phyloP scores from a whole-genome alignment of 2,888 invertebrate species.

The Blomia tropicalis region DNA sequence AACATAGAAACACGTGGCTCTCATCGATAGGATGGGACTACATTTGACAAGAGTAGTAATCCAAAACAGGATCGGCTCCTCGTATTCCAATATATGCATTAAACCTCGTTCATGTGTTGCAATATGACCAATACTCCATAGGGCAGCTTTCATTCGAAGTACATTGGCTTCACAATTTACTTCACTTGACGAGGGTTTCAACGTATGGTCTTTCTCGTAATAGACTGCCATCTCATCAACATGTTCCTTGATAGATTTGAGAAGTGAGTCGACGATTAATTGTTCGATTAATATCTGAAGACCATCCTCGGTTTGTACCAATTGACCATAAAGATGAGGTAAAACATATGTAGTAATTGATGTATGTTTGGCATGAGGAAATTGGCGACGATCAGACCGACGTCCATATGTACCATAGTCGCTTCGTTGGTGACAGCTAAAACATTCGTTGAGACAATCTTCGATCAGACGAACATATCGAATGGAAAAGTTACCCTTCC shows the following conservation, averaged over 20 bases:
- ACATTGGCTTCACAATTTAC: slow-evolving; percentile 35
- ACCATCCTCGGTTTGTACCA: slow-evolving; percentile 50
- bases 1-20: slow-evolving; percentile 70
- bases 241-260: not conserved
- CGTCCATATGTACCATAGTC: slow-evolving; percentile 59
- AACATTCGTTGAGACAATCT: slow-evolving; percentile 65
- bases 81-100: slow-evolving; percentile 49
- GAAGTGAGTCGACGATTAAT: slow-evolving; percentile 16
- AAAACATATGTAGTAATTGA: slow-evolving; percentile 40
- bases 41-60: slow-evolving; percentile 54
- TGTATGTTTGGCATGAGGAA: slow-evolving; percentile 32
- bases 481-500: slow-evolving; percentile 42
- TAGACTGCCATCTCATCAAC: slow-evolving; percentile 22
- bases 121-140: slow-evolving; percentile 73
- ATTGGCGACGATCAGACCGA: slow-evolving; percentile 41
- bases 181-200: too few species aligned
- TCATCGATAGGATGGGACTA: slow-evolving; percentile 65
- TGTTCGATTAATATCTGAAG: slow-evolving; percentile 35
- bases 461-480: slow-evolving; percentile 78
- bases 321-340: slow-evolving; percentile 68
- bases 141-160: slow-evolving; percentile 61
- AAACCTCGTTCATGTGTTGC: slow-evolving; percentile 58
- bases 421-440: slow-evolving; percentile 64
- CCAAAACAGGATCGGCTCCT: slow-evolving; percentile 38
- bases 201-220: not conserved